phyloP scores from a whole-genome alignment of 2,888 invertebrate species.

The Nephrotoma guestfalica region DNA sequence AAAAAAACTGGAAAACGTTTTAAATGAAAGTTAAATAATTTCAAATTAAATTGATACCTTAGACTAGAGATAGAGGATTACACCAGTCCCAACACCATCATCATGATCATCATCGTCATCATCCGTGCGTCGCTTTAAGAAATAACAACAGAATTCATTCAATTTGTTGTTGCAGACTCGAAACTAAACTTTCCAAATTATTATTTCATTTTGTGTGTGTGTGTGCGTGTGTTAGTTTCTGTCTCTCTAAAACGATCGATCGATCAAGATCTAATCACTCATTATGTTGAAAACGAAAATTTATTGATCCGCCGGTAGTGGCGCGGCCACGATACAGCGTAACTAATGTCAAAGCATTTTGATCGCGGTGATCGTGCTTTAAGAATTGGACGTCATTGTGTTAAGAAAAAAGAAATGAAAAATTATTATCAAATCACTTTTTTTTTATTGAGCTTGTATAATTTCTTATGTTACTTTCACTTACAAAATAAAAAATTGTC shows the following conservation, averaged over 20 bases:
- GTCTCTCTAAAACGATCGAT: background rate
- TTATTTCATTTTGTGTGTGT: background rate
- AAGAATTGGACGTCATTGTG: background rate
- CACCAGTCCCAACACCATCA: background rate
- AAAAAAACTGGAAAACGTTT: background rate
- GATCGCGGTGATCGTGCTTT: background rate
- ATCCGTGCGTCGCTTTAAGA: background rate
- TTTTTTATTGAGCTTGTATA: background rate
- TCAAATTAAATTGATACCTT: background rate
- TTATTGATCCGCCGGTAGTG: background rate
- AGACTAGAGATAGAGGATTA: background rate
- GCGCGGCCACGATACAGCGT: background rate
- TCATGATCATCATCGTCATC: background rate
- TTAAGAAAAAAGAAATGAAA: background rate
- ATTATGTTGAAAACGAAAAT: background rate
- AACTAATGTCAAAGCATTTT: background rate
- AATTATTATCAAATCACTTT: background rate
- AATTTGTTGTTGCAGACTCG: background rate
- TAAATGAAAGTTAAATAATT: background rate
- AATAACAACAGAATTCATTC: background rate
- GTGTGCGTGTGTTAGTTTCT: background rate
- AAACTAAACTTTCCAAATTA: background rate
- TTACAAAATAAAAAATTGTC: background rate
- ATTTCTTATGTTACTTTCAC: background rate
- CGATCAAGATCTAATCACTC: background rate